Evolutionary conservation across 2,113 vertebrate species (phyloP), one percentile per base, ranked within the genome.

Genomic region (Deroptyus accipitrinus): DNA sequence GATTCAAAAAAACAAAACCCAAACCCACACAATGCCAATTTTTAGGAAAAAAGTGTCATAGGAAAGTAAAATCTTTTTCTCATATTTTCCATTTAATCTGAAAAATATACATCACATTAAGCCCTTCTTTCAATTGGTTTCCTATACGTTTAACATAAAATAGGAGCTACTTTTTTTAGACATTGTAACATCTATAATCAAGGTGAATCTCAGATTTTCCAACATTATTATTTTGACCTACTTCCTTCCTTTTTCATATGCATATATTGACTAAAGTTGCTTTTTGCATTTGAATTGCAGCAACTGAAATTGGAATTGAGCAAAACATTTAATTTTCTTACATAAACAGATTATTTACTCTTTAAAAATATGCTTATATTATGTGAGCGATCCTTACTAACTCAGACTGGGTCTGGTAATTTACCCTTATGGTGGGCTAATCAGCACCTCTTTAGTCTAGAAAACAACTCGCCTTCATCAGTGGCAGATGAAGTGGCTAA

Each of bases 251-350:
- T 96, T 91, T 90, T 42, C 42, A 62, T 75, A 68, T 25, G 8
- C 24, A 82, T 93, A 69, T 77, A 73, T 76, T 84, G 73, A 78
- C 39, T 81, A 72, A 63, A 92, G 44, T 48, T 75, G 27, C 4
- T 72, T 86, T 86, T 74, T 64, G 30, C 62, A 81, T 88, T 79
- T 88, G 57, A 93, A 86, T 81, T 52, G 35, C 33, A 95, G 31
- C 17, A 64, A 88, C 12, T 44, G 39, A 90, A 88, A 78, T 41
- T 86, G 39, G 22, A 93, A 86, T 78, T 61, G 24, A 78, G 64
- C 4, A 82, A 90, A 94, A 69, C 13, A 82, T 88, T 90, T 86
- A 3, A 79, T 93, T 91, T 94, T 77, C 76, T 96, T 76, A 69
- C 52, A 79, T 73, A 52, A 92, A 44, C 22, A 74, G 25, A 55